Evolutionary conservation across 2,113 vertebrate species (phyloP).

Genomic region (Athene cunicularia): DNA sequence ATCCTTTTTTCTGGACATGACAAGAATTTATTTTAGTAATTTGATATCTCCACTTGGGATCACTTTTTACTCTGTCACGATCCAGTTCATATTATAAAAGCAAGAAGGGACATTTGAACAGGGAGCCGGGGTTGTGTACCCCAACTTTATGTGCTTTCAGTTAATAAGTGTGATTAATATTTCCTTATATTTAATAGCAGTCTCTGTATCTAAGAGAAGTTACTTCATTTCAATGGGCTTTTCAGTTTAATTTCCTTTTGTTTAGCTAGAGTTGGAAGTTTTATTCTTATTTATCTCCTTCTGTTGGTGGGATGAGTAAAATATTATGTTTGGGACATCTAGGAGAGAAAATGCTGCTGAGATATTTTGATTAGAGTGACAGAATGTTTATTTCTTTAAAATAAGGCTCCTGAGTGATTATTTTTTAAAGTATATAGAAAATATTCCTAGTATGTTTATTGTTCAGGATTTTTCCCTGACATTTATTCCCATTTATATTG

Average conservation of each 20-base stretch:
- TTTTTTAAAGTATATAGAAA: not conserved
- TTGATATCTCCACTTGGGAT: not conserved
- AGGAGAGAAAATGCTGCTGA: not conserved
- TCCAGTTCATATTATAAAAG: not conserved
- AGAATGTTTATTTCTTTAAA: not conserved
- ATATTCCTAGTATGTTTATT: not conserved
- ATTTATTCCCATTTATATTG: not conserved
- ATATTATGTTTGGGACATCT: not conserved
- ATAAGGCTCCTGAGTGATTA: not conserved
- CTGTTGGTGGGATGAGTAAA: not conserved
- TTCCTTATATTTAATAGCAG: not conserved
- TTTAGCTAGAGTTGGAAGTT: not conserved
- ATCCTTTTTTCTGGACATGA: not conserved
- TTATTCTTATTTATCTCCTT: not conserved
- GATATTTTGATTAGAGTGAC: not conserved
- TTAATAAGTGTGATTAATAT: not conserved
- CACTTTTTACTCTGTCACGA: not conserved
- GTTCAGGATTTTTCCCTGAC: not conserved
- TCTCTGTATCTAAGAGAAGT: not conserved
- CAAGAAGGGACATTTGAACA: not conserved
- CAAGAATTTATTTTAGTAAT: not conserved
- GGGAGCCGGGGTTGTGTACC: not conserved
- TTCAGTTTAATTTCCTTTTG: not conserved
- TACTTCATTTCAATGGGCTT: not conserved
- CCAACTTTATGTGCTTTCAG: not conserved